Base-by-base conservation (phyloP, 2,113 vertebrate genomes). In the Burhinus bistriatus region DNA sequence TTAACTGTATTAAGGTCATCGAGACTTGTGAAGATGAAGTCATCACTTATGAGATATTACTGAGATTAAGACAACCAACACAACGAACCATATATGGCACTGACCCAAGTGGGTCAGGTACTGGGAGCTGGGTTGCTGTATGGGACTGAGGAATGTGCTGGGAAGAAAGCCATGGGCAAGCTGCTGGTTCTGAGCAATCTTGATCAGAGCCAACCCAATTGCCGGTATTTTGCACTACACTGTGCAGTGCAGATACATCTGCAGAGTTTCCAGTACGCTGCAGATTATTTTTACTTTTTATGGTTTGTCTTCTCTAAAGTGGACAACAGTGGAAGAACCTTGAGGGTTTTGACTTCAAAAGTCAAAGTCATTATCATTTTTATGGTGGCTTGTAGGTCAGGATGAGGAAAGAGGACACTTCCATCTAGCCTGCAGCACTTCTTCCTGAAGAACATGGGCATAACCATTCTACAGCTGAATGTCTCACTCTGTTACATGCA, bases 191-290 rank as follows among this genome's bases (percentile, higher is more conserved):
- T 42, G 40, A 59, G 40, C n/a, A 59, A 68, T 14, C 25, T 12
- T 40, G 34, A 11, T 10, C 20, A 54, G 20, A 77, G 21, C 42
- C 62, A 42, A n/a, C 30, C 42, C n/a, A 34, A 4, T 3, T 55
- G 20, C 40, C 0, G 1, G 11, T 14, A 4, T 40, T 77, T 62
- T 16, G 25, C 58, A 44, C 51, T 30, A 40, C 6, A 1, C 30
- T 49, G 26, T 11, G 25, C 58, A 54, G 34, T 9, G 25, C 47
- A 44, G 79, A 13, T 26, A 47, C 18, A 47, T 10, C 49, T 45
- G 27, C 49, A 23, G 29, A 38, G 42, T n/a, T 83, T 40, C 34
- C 21, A 36, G 7, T 32, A 36, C 29, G 49, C 47, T 62, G 27
- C 32, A 57, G 32, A 18, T n/a, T 76, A 23, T 7, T 57, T 68